A percentile compares a stretch with the other conserved stretches of the same genome.
Conservation (phyloP, 2,888 invertebrate genomes). For the Escarpia spicata region DNA sequence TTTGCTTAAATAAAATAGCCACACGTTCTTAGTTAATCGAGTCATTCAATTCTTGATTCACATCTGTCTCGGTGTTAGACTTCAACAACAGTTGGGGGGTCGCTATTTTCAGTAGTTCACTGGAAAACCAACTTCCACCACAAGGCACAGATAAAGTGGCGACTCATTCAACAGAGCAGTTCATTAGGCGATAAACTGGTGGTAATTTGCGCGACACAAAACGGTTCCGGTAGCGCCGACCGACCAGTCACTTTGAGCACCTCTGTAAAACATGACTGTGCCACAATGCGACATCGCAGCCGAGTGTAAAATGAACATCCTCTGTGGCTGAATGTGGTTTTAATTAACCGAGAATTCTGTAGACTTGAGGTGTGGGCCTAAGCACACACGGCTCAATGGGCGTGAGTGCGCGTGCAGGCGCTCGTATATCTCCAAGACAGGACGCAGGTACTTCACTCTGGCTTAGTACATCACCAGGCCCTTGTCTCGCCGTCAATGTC, state of each 20-base stretch:
- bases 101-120: background rate
- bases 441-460: background rate
- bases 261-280: background rate
- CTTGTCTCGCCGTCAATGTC: background rate
- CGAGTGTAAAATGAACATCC: background rate
- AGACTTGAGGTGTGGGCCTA: constrained; percentile 3
- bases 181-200: background rate
- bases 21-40: background rate
- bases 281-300: background rate
- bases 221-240: background rate
- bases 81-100: background rate
- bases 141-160: background rate
- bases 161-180: background rate
- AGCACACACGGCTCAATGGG: background rate
- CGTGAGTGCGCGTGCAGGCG: background rate
- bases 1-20: background rate
- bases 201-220: background rate
- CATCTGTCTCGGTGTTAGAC: background rate
- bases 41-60: background rate
- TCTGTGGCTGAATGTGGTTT: background rate
- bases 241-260: background rate
- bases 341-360: constrained; percentile 6
- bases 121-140: background rate
- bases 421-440: background rate
- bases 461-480: background rate